Evolutionary conservation across 2,888 invertebrate species (phyloP), one percentile per base, ranked within the genome.

Genomic region (Adela reaumurella): DNA sequence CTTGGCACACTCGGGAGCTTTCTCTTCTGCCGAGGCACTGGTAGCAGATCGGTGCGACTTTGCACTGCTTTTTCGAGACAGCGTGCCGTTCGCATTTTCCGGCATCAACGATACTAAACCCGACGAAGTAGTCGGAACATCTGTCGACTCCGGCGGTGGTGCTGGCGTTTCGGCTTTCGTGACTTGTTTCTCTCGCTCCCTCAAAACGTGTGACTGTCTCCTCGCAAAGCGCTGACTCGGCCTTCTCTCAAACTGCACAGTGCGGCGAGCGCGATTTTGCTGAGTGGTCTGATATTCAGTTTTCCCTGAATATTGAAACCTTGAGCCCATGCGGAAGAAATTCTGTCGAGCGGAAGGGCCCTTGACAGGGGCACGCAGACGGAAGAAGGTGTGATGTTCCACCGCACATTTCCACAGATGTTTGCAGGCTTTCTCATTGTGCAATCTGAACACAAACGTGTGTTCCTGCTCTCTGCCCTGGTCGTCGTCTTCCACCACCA

Each of bases 341-440:
- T 94, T 96, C 67, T 96, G 97, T 18, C 94, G 83, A 0, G 92
- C 91, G 20, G 90, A 90, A 2, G 92, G 91, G 1, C 92, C 90
- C 68, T 94, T 94, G 1, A 92, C 89, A 1, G 94, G 92, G 29
- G 91, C 92, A 55, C 93, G 86, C 49, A 99, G 81, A 54, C 99
- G 87, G 84, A 98, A 99, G 82, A 99, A 99, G 1, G 97, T 94
- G 79, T 99, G 99, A 78, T 99, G 97, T 72, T 99, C 99, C 1
- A 99, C 94, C 19, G 98, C 98, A 81, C 99, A 99, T 74, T 99
- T 99, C 99, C 99, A 99, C 55, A 99, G 81, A 76, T 99, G 99
- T 70, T 99, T 99, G 68, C 97, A 97, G 1, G 98, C 97, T 69
- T 97, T 97, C 67, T 97, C 95, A 67, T 97, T 98, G 58, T 92